A percentile compares a stretch with the other conserved stretches of the same genome.
Evolutionary conservation across 2,888 invertebrate genomes (phyloP).

Genomic region (Caenorhabditis afra): DNA sequence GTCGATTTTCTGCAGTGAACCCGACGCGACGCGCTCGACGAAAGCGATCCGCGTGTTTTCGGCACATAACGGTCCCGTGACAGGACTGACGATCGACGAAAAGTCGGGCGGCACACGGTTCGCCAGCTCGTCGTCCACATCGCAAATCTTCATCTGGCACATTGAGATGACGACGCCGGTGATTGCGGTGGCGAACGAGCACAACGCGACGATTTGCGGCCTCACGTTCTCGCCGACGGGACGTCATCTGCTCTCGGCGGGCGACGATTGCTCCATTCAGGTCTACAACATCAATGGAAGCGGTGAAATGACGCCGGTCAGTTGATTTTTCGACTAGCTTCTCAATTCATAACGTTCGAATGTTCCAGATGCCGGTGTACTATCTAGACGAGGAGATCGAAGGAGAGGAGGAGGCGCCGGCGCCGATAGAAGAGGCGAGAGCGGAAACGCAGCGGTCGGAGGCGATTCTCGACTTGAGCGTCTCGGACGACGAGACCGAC

Average conservation of each 20-base stretch:
- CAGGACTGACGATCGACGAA: conserved; percentile 42
- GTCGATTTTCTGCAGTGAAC: conserved; percentile 16
- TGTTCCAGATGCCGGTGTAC: background rate
- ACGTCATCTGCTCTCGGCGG: conserved; percentile 62
- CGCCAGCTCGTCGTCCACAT: conserved; percentile 49
- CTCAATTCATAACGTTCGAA: too few relatives aligned
- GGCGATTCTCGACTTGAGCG: too few relatives aligned
- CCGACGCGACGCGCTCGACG: conserved; percentile 30
- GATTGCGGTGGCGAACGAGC: conserved; percentile 32
- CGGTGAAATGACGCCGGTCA: conserved; percentile 6
- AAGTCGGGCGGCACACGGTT: conserved; percentile 56
- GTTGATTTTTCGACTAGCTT: too few relatives aligned
- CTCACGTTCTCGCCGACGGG: conserved; percentile 65
- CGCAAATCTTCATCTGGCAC: conserved; percentile 62
- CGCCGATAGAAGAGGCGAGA: background rate
- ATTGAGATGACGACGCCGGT: conserved; percentile 57
- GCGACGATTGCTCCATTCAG: conserved; percentile 57
- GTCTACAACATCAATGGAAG: conserved; percentile 38
- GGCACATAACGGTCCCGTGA: conserved; percentile 51
- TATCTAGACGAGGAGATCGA: background rate
- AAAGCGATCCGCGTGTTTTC: conserved; percentile 54
- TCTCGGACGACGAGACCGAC: too few relatives aligned
- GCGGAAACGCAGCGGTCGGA: too few relatives aligned
- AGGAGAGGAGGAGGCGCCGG: too few relatives aligned
- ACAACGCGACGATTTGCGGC: conserved; percentile 38